Conservation (phyloP, 2,113 vertebrate species). For the Tragelaphus imberbis region DNA sequence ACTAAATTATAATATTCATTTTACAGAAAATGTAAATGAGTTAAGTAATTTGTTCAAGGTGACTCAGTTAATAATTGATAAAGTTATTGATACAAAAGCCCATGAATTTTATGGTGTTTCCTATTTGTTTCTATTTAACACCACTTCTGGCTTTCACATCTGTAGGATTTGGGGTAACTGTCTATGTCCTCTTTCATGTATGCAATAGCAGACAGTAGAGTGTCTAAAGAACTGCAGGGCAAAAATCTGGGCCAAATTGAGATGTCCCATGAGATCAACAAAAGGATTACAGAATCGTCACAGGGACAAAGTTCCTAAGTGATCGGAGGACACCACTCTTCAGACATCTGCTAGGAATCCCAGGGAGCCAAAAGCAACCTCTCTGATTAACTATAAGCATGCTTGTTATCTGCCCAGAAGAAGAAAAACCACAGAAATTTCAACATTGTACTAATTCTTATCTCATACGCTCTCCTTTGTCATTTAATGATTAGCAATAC, state of each 20-base stretch:
- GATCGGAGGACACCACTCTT: background rate
- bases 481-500: background rate
- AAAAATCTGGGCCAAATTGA: background rate
- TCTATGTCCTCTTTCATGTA: background rate
- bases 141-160: background rate
- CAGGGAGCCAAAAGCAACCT: background rate
- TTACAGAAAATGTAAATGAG: background rate
- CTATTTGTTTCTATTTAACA: conserved; percentile 1
- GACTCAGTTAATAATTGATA: background rate
- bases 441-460: background rate
- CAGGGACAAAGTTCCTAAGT: background rate
- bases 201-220: background rate
- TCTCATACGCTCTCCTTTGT: background rate
- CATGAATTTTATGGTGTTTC: background rate
- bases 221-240: background rate
- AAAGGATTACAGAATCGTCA: background rate
- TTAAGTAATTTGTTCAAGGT: background rate
- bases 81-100: background rate
- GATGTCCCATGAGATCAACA: background rate
- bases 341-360: background rate
- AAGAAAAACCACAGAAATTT: background rate
- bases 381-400: background rate
- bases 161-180: background rate
- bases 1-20: background rate
- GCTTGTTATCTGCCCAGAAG: background rate